Evolutionary conservation across 1,140 invertebrate species (phyloP).

Genomic region (Bombyx mandarina): DNA sequence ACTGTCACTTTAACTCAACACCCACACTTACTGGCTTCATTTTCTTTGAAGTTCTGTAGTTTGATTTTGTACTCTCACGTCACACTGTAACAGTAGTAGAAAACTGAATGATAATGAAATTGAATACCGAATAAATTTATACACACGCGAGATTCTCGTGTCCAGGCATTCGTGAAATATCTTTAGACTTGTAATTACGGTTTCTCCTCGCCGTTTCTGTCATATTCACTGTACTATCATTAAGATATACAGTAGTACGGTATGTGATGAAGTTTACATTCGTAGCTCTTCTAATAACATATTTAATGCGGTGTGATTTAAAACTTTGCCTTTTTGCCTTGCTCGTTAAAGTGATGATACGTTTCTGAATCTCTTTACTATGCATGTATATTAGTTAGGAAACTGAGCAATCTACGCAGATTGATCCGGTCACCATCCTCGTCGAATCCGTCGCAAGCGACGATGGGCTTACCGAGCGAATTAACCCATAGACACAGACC

Average conservation of each 20-base stretch:
- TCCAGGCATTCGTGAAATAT: conserved; percentile 66
- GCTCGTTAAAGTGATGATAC: too few relatives aligned
- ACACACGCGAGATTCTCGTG: conserved; percentile 48
- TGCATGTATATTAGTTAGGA: too few relatives aligned
- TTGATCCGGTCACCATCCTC: too few relatives aligned
- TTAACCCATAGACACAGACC: too few relatives aligned
- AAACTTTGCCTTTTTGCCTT: too few relatives aligned
- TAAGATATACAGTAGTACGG: neutral
- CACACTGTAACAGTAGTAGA: conserved; percentile 46
- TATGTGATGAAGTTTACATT: too few relatives aligned
- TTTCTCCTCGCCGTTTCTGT: conserved; percentile 37
- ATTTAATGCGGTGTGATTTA: too few relatives aligned
- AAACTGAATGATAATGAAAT: conserved; percentile 66
- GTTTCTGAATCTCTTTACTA: too few relatives aligned
- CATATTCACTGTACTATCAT: conserved; percentile 10
- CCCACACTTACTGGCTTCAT: conserved; percentile 64
- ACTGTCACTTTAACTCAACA: conserved; percentile 27
- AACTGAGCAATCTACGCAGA: too few relatives aligned
- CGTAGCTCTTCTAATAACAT: too few relatives aligned
- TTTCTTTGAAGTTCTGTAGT: conserved; percentile 40
- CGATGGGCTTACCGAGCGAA: too few relatives aligned
- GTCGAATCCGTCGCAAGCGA: too few relatives aligned
- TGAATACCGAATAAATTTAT: conserved; percentile 69
- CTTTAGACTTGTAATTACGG: conserved; percentile 31
- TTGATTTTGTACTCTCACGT: conserved; percentile 34